A percentile compares a stretch with the other conserved stretches of the same genome.
Conservation (phyloP, 2,888 invertebrate species). For the Trichopria drosophilae region DNA sequence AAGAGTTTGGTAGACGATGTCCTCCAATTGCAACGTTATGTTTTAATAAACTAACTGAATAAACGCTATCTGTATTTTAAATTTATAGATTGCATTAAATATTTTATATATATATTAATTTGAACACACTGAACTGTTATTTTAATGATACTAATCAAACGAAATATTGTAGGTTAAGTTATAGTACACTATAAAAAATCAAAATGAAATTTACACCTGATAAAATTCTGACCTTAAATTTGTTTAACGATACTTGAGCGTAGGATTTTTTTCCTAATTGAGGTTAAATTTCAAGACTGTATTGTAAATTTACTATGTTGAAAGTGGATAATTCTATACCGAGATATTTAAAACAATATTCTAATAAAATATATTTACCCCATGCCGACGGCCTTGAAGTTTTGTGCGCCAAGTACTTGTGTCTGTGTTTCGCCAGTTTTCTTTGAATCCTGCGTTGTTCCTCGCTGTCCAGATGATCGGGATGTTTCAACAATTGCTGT, state of each 20-base stretch:
- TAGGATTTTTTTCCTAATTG: too few relatives aligned
- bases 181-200: too few relatives aligned
- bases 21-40: too few relatives aligned
- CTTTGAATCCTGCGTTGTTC: slow-evolving; percentile 77
- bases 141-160: too few relatives aligned
- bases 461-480: slow-evolving; percentile 67
- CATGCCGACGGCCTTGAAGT: slow-evolving; percentile 77
- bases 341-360: too few relatives aligned
- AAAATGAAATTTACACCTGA: background rate
- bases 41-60: background rate
- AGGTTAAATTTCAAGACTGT: too few relatives aligned
- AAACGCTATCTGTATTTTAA: background rate
- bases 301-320: too few relatives aligned
- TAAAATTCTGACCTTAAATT: background rate
- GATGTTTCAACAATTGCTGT: slow-evolving; percentile 63
- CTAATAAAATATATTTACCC: slow-evolving; percentile 64
- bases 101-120: slow-evolving; percentile 4
- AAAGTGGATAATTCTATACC: too few relatives aligned
- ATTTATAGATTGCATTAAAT: background rate
- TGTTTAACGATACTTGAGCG: too few relatives aligned
- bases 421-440: slow-evolving; percentile 81
- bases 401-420: slow-evolving; percentile 79
- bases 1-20: too few relatives aligned
- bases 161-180: too few relatives aligned
- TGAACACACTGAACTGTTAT: too few relatives aligned